Conservation (phyloP, 2,888 invertebrate species). For the Hirtodrosophila histrioides region DNA sequence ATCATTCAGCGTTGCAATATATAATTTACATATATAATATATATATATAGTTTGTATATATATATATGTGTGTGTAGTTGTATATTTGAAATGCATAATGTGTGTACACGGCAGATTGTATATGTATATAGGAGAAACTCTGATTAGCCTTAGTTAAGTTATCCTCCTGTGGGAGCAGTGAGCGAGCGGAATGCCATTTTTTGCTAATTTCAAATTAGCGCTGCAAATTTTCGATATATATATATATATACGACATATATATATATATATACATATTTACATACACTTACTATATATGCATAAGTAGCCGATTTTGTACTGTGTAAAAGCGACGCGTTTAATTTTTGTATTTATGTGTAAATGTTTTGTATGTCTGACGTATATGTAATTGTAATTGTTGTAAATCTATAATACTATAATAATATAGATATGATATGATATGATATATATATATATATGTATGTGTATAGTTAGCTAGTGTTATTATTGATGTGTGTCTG, state of each 20-base stretch:
- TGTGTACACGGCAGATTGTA: conserved; percentile 35
- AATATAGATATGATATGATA: conserved; percentile 28
- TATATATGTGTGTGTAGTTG: conserved; percentile 32
- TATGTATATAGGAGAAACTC: conserved; percentile 51
- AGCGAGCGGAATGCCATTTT: conserved; percentile 63
- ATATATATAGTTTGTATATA: conserved; percentile 18
- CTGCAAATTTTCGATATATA: conserved; percentile 64
- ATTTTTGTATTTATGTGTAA: conserved; percentile 59
- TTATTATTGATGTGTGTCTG: conserved; percentile 40
- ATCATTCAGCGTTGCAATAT: conserved; percentile 61
- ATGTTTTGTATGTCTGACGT: conserved; percentile 51
- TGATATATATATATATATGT: conserved; percentile 35
- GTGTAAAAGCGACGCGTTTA: conserved; percentile 52
- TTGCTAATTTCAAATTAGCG: conserved; percentile 75
- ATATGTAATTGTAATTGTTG: conserved; percentile 56
- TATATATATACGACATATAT: conserved; percentile 30
- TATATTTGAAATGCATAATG: conserved; percentile 28
- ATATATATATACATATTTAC: conserved; percentile 26
- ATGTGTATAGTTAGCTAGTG: conserved; percentile 49
- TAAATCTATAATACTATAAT: neutral
- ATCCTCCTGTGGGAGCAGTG: conserved; percentile 28
- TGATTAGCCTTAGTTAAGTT: conserved; percentile 67
- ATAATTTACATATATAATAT: conserved; percentile 30
- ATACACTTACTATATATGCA: conserved; percentile 31
- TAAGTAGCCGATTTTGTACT: conserved; percentile 72